Percentiles rank a stretch among this genome's conserved stretches.
Evolutionary conservation across 2,113 vertebrate genomes (phyloP).

Genomic region (Choloepus hoffmanni): DNA sequence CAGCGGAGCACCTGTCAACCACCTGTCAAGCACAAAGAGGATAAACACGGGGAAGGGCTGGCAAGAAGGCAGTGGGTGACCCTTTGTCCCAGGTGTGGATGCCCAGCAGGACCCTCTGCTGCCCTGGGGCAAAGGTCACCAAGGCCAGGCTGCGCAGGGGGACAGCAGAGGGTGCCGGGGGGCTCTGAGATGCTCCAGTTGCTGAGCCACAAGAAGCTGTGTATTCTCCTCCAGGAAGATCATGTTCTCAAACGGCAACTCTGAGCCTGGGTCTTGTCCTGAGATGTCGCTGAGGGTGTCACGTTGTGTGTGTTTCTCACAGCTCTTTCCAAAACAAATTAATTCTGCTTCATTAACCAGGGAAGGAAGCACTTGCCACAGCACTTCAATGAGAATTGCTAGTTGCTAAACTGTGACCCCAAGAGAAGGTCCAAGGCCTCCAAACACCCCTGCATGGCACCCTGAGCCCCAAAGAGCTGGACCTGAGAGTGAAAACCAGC

Average conservation of each 20-base stretch:
- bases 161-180: no score
- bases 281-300: neutral
- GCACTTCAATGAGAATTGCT: neutral
- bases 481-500: neutral
- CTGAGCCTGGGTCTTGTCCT: neutral
- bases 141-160: no score
- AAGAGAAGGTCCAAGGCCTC: neutral
- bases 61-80: neutral
- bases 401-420: neutral
- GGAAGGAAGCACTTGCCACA: no score
- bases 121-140: neutral
- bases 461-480: neutral
- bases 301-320: neutral
- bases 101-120: neutral
- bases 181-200: no score
- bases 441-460: neutral
- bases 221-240: neutral
- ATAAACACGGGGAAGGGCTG: neutral
- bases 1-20: neutral
- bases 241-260: fast-evolving
- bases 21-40: neutral
- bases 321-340: neutral
- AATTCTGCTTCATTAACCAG: no score
- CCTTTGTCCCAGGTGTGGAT: neutral
- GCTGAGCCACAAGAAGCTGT: no score